A percentile compares a stretch with the other conserved stretches of the same genome.
Conservation (phyloP, 2,113 vertebrate genomes). For the Diadophis punctatus region DNA sequence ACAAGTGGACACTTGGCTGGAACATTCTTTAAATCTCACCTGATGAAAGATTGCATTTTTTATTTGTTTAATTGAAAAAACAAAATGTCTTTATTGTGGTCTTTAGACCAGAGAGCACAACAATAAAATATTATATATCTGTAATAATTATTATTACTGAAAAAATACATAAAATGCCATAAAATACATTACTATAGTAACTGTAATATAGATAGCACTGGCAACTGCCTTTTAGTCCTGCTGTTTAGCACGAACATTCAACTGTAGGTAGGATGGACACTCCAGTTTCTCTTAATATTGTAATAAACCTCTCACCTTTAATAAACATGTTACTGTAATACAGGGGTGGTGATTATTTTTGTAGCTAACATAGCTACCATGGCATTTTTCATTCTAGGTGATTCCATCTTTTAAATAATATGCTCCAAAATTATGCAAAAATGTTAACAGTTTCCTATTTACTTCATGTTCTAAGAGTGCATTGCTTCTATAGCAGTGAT, state of each 20-base stretch:
- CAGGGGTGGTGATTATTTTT: neutral
- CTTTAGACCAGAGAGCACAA: neutral
- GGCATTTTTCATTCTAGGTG: neutral
- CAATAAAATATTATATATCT: neutral
- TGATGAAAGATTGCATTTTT: neutral
- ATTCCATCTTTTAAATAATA: neutral
- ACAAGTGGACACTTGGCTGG: neutral
- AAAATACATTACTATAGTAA: neutral
- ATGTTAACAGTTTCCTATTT: neutral
- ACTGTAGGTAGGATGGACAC: neutral
- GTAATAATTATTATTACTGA: neutral
- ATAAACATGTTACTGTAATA: neutral
- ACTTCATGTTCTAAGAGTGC: neutral
- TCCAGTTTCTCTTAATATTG: neutral
- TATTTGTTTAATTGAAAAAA: neutral
- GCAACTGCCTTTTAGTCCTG: neutral
- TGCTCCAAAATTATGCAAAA: neutral
- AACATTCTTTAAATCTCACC: neutral
- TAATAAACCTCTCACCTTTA: neutral
- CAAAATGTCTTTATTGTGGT: neutral
- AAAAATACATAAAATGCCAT: neutral
- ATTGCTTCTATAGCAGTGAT: neutral
- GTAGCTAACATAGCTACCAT: neutral
- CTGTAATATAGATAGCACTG: neutral
- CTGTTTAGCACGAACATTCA: neutral